Evolutionary conservation across 2,888 invertebrate genomes (phyloP).

Genomic region (Serripes groenlandicus): DNA sequence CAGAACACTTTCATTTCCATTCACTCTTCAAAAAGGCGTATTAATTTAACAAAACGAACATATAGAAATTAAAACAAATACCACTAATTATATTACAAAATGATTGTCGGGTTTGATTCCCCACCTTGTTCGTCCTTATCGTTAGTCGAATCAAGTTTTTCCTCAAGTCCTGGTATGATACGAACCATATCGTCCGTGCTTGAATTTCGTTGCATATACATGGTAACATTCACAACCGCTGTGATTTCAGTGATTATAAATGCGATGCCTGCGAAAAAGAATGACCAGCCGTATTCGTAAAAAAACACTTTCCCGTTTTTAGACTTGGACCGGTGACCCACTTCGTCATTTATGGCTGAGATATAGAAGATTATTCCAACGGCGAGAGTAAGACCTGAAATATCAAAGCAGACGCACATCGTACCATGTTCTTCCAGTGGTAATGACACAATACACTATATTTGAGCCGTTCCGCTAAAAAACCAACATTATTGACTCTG

Average conservation of each 20-base stretch:
- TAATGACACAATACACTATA: too few relatives aligned
- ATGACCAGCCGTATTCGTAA: constrained; percentile 85
- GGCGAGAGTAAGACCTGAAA: constrained; percentile 82
- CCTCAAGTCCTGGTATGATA: constrained; percentile 74
- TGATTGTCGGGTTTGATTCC: constrained; percentile 69
- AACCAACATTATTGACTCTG: too few relatives aligned
- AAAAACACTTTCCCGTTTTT: constrained; percentile 76
- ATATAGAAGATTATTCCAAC: constrained; percentile 85
- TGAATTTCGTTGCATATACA: constrained; percentile 81
- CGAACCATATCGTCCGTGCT: constrained; percentile 78
- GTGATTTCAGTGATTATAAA: constrained; percentile 83
- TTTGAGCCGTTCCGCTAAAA: too few relatives aligned
- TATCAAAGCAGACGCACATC: background rate
- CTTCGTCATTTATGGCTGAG: constrained; percentile 85
- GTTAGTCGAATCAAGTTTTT: constrained; percentile 66
- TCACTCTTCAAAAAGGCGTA: too few relatives aligned
- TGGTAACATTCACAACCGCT: constrained; percentile 82
- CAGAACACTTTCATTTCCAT: too few relatives aligned
- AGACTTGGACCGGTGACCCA: constrained; percentile 79
- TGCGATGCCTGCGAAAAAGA: constrained; percentile 83
- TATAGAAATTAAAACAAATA: too few relatives aligned
- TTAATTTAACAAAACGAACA: too few relatives aligned
- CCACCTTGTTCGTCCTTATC: constrained; percentile 56
- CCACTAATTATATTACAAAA: constrained; percentile 39
- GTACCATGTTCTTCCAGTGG: background rate